Percentiles rank a stretch among this genome's conserved stretches.
phyloP scores from a whole-genome alignment of 2,113 vertebrate genomes.

The Hippocampus abdominalis region DNA sequence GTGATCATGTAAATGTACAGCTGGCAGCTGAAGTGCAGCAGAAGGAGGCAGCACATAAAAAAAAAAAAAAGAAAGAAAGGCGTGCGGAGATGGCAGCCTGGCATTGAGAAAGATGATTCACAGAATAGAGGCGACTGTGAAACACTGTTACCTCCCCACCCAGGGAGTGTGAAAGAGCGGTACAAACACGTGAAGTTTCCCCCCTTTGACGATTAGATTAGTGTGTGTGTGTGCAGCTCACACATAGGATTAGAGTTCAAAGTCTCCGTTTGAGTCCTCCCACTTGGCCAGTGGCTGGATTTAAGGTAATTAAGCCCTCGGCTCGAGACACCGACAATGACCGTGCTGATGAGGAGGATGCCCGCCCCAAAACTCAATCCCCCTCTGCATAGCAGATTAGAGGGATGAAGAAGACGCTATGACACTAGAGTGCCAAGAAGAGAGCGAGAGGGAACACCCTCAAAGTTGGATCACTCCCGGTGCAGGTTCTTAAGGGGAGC shows the following conservation, averaged over 20 bases:
- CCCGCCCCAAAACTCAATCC: slow-evolving; percentile 8
- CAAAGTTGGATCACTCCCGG: slow-evolving; percentile 29
- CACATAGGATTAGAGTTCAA: slow-evolving; percentile 67
- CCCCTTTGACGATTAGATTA: slow-evolving; percentile 57
- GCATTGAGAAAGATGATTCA: slow-evolving; percentile 48
- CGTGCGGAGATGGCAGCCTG: slow-evolving; percentile 38
- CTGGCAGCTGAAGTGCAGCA: not conserved
- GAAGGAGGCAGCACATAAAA: slow-evolving; percentile 28
- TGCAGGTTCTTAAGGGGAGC: slow-evolving; percentile 8
- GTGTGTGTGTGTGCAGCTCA: slow-evolving; percentile 53
- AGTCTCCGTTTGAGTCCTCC: slow-evolving; percentile 68
- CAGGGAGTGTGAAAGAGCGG: slow-evolving; percentile 20
- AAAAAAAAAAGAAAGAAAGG: not conserved
- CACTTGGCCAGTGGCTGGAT: slow-evolving; percentile 64
- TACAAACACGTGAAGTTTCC: slow-evolving; percentile 39
- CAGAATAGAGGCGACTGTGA: slow-evolving; percentile 57
- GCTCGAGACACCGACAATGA: slow-evolving; percentile 62
- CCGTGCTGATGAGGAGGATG: slow-evolving; percentile 58
- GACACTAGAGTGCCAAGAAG: slow-evolving; percentile 29
- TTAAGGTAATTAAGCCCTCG: slow-evolving; percentile 69
- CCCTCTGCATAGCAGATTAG: slow-evolving; percentile 49
- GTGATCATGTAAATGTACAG: slow-evolving; percentile 21
- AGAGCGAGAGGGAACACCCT: not conserved
- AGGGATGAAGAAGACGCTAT: slow-evolving; percentile 53
- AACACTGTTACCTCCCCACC: slow-evolving; percentile 22